Base-by-base conservation (phyloP, 2,113 vertebrate species). In the Sceloporus undulatus region DNA sequence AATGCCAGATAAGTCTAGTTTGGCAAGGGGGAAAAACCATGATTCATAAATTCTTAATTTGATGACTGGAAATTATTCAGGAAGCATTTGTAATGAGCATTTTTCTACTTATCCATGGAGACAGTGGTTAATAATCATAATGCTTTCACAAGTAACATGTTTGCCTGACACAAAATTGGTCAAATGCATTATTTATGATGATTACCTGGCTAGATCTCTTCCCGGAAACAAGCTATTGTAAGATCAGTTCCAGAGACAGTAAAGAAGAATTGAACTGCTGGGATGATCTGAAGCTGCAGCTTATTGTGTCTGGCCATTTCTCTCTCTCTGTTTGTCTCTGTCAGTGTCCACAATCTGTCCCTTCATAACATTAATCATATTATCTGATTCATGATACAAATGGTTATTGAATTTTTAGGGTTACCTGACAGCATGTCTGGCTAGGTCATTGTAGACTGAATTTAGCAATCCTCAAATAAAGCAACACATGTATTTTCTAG, bases 141-240 rank as follows among this genome's bases (percentile, higher is more conserved):
- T 77, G 71, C 42, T 84, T 88, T 19, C 91, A 38, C 86, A 89
- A 68, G 74, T 62, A 27, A 75, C 48, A 48, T 54, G n/a, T 62
- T 85, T 82, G 16, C 71, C 73, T 62, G 59, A 85, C 62, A 74
- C 40, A 79, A 87, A 38, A 88, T 78, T 88, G 76, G 48, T 83
- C 82, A 71, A 42, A 40, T 84, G 66, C 65, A 84, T 84, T 88
- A 84, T 79, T 88, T 84, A 88, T 84, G 82, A 84, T 77, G 21
- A 77, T 88, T 83, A 77, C 29, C 80, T 68, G 59, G 21, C 71
- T 83, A 77, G 73, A 83, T 77, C 29, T 77, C 73, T 88, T 83
- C 42, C 73, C 14, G 62, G 59, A 88, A 88, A 88, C 68, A 77
- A 88, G 42, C 76, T 77, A 66, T 52, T 29, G 34, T 83, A 83